phyloP scores from a whole-genome alignment of 2,113 vertebrate species.

The Oreotragus oreotragus region DNA sequence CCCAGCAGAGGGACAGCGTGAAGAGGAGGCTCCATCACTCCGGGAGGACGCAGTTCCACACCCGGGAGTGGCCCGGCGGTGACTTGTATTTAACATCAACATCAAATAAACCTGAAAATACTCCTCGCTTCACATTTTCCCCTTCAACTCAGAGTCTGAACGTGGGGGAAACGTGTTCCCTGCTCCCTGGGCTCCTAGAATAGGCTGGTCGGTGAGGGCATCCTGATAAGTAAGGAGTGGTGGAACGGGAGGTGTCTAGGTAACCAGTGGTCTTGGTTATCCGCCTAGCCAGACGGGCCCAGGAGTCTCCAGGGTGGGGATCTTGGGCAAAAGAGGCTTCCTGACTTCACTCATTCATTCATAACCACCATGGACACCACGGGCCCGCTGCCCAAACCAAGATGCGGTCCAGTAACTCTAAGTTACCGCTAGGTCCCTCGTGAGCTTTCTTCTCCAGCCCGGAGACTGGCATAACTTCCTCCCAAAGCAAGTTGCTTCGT shows the following conservation, averaged over 20 bases:
- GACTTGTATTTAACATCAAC: too few relatives aligned
- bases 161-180: background rate
- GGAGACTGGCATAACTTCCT: background rate
- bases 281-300: background rate
- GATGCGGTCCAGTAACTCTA: accelerated
- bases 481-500: background rate
- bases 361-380: accelerated
- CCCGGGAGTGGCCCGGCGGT: background rate
- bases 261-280: background rate
- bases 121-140: background rate
- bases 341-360: background rate
- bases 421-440: accelerated
- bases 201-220: accelerated
- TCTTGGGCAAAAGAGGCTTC: background rate
- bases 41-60: background rate
- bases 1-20: background rate
- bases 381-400: background rate
- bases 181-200: background rate
- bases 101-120: background rate
- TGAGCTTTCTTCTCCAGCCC: background rate
- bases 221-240: background rate
- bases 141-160: background rate
- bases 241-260: too few relatives aligned
- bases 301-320: background rate
- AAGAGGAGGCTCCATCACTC: background rate